Evolutionary conservation across 2,113 vertebrate species (phyloP), one percentile per base, ranked within the genome.

Genomic region (Acinonyx jubatus): DNA sequence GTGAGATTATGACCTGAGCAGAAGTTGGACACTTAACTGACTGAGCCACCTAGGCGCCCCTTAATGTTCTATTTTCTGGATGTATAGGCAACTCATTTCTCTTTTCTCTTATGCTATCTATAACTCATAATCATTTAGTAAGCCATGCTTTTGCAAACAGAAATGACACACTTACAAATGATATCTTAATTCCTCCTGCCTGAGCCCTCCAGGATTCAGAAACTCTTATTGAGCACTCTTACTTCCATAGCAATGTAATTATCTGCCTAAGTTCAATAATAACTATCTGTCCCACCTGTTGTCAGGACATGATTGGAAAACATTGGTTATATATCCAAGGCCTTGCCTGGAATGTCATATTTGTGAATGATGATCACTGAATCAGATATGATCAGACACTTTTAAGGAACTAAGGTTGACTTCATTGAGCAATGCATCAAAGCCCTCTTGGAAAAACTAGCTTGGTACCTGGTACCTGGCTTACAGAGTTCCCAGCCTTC

Each of bases 231-330:
- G n/a, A 84, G 65, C 55, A 86, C 86, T 97, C 41, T 92, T 90
- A 94, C 92, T 94, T 92, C 89, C 61, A 90, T 23, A 76, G 57
- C 63, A 89, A 89, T 76, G 18, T 66, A 57, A 86, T 92, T 92
- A 94, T 55, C 36, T 96, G 52, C 16, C 78, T 41, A 73, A 21
- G 25, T 71, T 91, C 23, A 91, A 29, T 95, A 71, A 95, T 57
- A 91, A 82, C 41, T 78, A 29, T 71, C 36, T 74, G 33, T 81
- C 41, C 73, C 88, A 15, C 23, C 78, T 93, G 61, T 88, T 88
- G 79, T 31, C 41, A 79, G 45, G 25, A 79, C 12, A 84, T 68
- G 21, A 87, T 41, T 91, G 10, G 66, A 73, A 94, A 95, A 84
- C 61, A 91, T 7, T 94, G 23, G 71, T 76, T 90, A 52, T 74